Conservation (phyloP, 2,797 vertebrate species). For the Vespertilio murinus region DNA sequence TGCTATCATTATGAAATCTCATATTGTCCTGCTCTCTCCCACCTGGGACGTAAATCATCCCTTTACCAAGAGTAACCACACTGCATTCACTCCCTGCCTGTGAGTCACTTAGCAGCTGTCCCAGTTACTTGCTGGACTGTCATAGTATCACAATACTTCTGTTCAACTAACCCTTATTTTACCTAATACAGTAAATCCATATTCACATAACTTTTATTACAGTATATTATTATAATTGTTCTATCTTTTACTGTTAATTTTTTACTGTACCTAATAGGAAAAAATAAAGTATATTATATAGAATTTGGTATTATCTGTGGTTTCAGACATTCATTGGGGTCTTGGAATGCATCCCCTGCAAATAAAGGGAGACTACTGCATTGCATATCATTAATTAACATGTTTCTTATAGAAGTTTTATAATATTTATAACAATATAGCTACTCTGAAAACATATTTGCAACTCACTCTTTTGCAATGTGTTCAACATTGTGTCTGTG, state of each 20-base stretch:
- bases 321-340: not conserved
- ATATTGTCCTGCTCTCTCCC: not conserved
- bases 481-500: not conserved
- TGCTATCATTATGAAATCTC: not conserved
- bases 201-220: not conserved
- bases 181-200: not conserved
- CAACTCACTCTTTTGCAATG: not conserved
- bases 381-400: not conserved
- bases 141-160: not conserved
- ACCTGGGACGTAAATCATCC: not conserved
- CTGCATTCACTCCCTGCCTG: not conserved
- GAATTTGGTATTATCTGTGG: not conserved
- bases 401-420: constrained; percentile 16
- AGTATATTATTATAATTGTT: not conserved
- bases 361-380: not conserved
- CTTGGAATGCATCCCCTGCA: not conserved
- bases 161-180: not conserved
- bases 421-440: not conserved
- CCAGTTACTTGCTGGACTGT: not conserved
- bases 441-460: not conserved
- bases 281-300: not conserved
- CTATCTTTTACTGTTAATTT: not conserved
- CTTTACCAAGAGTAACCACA: not conserved
- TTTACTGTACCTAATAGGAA: not conserved
- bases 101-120: not conserved